phyloP scores from a whole-genome alignment of 2,113 vertebrate species.

The Chlorodrepanis virens region DNA sequence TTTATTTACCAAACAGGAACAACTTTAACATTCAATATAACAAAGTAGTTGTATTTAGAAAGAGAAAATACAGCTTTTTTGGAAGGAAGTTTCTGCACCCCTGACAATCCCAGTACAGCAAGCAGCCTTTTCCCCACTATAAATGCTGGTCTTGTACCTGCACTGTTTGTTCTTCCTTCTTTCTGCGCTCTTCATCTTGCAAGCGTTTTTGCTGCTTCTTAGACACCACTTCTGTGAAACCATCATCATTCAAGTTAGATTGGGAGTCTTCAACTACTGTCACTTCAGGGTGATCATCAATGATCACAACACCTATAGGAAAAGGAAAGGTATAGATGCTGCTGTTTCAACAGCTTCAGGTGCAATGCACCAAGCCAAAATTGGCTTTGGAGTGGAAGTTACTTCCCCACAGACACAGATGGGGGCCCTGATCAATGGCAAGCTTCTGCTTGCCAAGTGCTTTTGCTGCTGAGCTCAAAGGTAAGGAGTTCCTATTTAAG shows the following conservation, averaged over 20 bases:
- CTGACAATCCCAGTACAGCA: not conserved
- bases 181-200: constrained; percentile 95
- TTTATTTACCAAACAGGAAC: not conserved
- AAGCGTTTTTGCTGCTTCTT: constrained; percentile 98
- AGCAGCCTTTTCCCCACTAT: not conserved
- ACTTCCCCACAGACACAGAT: not conserved
- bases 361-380: not conserved
- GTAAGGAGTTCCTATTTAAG: not conserved
- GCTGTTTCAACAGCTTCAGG: constrained; percentile 27
- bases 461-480: not conserved
- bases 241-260: constrained; percentile 91
- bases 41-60: not conserved
- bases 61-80: not conserved
- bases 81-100: not conserved
- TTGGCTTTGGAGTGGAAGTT: not conserved
- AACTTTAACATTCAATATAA: not conserved
- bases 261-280: constrained; percentile 96
- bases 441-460: not conserved
- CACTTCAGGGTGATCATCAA: constrained; percentile 98
- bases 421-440: not conserved
- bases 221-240: constrained; percentile 98
- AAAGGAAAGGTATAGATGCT: constrained; percentile 27
- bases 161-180: constrained; percentile 95
- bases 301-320: constrained; percentile 93
- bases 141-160: constrained; percentile 77